phyloP scores from a whole-genome alignment of 2,113 vertebrate genomes.

The Embiotoca jacksoni region DNA sequence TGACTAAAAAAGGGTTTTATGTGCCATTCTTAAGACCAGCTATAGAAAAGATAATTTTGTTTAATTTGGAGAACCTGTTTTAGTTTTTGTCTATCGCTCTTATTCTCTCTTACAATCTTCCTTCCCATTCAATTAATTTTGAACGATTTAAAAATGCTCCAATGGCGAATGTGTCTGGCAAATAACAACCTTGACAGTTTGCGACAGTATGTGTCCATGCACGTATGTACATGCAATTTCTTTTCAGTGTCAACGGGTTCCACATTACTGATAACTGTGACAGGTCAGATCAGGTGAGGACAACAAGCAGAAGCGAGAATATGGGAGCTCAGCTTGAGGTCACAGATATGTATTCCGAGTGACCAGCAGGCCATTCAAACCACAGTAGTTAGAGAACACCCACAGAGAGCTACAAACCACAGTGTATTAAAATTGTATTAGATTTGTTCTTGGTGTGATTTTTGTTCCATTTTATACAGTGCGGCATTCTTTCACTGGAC shows the following conservation, averaged over 20 bases:
- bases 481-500: background rate
- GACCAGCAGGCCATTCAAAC: slow-evolving; percentile 24
- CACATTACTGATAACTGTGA: background rate
- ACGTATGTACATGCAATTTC: background rate
- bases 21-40: too few relatives aligned
- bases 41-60: too few relatives aligned
- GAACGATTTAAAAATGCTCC: background rate
- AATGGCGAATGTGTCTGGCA: background rate
- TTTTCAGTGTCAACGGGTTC: slow-evolving; percentile 1
- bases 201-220: background rate
- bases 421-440: slow-evolving; percentile 40
- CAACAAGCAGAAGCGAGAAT: background rate
- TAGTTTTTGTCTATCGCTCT: too few relatives aligned
- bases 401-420: slow-evolving; percentile 2
- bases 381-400: slow-evolving; percentile 18
- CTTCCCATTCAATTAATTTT: background rate
- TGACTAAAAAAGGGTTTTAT: too few relatives aligned
- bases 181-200: background rate
- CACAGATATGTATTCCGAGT: background rate
- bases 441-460: slow-evolving; percentile 14
- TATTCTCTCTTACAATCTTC: background rate
- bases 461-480: slow-evolving; percentile 10
- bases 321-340: slow-evolving; percentile 13
- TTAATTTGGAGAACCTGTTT: too few relatives aligned
- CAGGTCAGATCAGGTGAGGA: background rate